These are phyloP conservation scores for Calliopsis andreniformis DNA, from an alignment of 1,140 invertebrate species.

Conservation along the genomic window DNA sequence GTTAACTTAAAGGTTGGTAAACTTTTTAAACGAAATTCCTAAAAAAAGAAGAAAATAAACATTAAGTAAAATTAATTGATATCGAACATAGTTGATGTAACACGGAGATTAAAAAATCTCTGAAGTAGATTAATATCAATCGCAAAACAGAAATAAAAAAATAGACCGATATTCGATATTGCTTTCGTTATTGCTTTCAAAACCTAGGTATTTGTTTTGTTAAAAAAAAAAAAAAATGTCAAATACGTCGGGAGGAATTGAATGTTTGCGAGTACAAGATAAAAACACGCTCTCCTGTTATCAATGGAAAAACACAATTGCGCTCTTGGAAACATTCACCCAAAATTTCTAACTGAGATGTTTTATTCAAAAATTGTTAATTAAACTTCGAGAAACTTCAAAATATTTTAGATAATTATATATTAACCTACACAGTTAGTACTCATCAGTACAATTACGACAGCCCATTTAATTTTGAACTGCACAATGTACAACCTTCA, in stretches of 20 bases:
- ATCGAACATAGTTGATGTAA: background rate
- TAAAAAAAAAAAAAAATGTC: background rate
- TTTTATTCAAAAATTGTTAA: background rate
- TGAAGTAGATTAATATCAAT: background rate
- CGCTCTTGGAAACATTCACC: background rate
- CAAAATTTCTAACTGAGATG: background rate
- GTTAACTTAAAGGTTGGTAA: too few relatives aligned
- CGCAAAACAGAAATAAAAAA: conserved; percentile 11
- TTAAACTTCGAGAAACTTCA: too few relatives aligned
- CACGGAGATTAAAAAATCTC: background rate
- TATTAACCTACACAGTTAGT: too few relatives aligned
- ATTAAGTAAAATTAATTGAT: background rate
- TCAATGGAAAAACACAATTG: background rate
- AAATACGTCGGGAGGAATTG: background rate
- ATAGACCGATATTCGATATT: background rate
- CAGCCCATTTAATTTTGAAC: too few relatives aligned
- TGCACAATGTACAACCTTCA: too few relatives aligned
- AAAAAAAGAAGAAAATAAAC: too few relatives aligned
- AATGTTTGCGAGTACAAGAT: background rate
- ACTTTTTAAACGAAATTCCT: too few relatives aligned
- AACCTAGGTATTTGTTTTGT: background rate
- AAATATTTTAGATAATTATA: too few relatives aligned
- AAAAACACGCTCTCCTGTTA: background rate
- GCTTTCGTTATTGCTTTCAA: conserved; percentile 9
- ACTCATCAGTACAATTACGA: too few relatives aligned